phyloP scores from a whole-genome alignment of 2,888 invertebrate species.

The Cephus nigrinus region DNA sequence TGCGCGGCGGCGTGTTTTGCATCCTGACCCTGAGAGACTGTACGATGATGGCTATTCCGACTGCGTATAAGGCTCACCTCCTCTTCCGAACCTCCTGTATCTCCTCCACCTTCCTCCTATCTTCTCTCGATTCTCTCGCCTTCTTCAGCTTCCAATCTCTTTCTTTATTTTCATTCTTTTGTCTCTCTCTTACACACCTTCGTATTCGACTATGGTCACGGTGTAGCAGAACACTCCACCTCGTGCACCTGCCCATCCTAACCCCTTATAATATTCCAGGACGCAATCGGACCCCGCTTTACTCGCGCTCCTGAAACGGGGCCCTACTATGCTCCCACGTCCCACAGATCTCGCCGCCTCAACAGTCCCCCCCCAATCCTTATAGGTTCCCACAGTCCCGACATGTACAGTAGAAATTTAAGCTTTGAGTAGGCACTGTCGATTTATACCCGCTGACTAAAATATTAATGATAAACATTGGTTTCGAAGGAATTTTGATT shows the following conservation, averaged over 20 bases:
- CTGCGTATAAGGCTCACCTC: conserved; percentile 9
- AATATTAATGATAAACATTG: too few relatives aligned
- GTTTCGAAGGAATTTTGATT: too few relatives aligned
- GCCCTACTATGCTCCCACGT: conserved; percentile 10
- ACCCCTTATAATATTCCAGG: conserved; percentile 16
- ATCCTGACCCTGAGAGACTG: conserved; percentile 15
- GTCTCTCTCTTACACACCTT: too few relatives aligned
- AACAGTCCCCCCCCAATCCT: neutral
- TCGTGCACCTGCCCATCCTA: too few relatives aligned
- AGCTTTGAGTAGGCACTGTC: too few relatives aligned
- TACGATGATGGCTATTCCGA: conserved; percentile 2
- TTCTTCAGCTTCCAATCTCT: too few relatives aligned
- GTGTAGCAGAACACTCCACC: too few relatives aligned
- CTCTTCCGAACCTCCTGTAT: conserved; percentile 7
- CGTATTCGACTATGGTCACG: too few relatives aligned
- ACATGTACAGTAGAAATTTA: too few relatives aligned
- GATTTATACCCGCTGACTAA: too few relatives aligned
- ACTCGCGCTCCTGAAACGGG: conserved; percentile 15
- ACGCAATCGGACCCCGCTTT: conserved; percentile 12
- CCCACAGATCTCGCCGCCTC: conserved; percentile 19
- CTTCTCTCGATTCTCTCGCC: neutral
- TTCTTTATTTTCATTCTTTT: too few relatives aligned
- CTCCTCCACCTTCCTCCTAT: neutral
- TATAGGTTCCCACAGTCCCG: neutral
- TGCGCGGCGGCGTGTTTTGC: conserved; percentile 23